Percentiles rank a stretch among this genome's conserved stretches.
Conservation (phyloP, 2,113 vertebrate species). For the Butorides virescens region DNA sequence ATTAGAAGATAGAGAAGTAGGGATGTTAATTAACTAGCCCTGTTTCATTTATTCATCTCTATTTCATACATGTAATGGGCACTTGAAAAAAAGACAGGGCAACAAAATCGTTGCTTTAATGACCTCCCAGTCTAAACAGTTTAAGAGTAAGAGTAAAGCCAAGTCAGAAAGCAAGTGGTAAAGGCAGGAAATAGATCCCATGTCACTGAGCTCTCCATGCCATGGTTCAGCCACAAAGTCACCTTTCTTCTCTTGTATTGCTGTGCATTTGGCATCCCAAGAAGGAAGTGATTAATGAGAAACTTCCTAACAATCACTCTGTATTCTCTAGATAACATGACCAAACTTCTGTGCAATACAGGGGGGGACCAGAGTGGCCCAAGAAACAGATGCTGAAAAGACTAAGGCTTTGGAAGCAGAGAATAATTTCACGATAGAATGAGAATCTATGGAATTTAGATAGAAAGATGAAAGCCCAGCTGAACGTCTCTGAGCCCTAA, state of each 20-base stretch:
- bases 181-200: not conserved
- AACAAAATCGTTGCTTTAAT: not conserved
- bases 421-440: constrained; percentile 31
- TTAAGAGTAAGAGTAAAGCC: not conserved
- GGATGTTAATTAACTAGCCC: not conserved
- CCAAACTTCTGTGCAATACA: not conserved
- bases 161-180: not conserved
- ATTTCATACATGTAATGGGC: not conserved
- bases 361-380: not conserved
- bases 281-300: not conserved
- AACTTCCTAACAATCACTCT: not conserved
- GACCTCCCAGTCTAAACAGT: not conserved
- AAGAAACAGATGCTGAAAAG: not conserved
- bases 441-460: constrained; percentile 16
- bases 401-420: not conserved
- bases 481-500: not conserved
- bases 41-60: not conserved
- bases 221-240: not conserved
- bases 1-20: not conserved
- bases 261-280: not conserved
- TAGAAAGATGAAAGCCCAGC: not conserved
- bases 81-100: not conserved
- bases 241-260: constrained; percentile 12
- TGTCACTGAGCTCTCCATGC: not conserved
- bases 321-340: not conserved